A percentile compares a stretch with the other conserved stretches of the same genome.
These are phyloP conservation scores for Colistium nudipinnis DNA, from an alignment of 2,113 vertebrate genomes.

Conservation along the genomic window DNA sequence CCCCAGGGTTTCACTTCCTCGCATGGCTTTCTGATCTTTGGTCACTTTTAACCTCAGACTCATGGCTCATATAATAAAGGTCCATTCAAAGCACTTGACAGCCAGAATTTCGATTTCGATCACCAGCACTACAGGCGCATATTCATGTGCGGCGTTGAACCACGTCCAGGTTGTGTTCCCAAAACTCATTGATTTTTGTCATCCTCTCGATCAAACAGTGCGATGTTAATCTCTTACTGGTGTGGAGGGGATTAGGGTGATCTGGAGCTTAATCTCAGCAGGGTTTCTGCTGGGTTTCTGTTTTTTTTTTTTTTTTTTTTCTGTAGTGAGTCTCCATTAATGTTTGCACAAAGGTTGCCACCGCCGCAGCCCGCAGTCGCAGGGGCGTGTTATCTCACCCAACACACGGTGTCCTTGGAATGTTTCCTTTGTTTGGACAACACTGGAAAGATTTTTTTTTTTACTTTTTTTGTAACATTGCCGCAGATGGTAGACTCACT, in stretches of 20 bases:
- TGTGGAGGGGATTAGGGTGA: slow-evolving; percentile 53
- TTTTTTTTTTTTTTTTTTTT: no score
- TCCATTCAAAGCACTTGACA: slow-evolving; percentile 4
- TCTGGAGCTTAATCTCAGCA: slow-evolving; percentile 58
- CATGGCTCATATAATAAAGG: neutral
- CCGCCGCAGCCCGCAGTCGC: slow-evolving; percentile 11
- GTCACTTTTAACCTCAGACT: neutral
- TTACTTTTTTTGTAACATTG: slow-evolving; percentile 47
- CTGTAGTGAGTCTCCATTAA: slow-evolving; percentile 51
- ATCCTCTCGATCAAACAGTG: neutral
- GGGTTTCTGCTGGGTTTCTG: no score
- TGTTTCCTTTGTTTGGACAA: slow-evolving; percentile 53
- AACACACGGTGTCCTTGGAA: slow-evolving; percentile 56
- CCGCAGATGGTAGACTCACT: slow-evolving; percentile 62
- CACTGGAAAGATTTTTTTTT: slow-evolving; percentile 49
- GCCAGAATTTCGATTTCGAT: neutral
- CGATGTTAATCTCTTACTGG: slow-evolving; percentile 57
- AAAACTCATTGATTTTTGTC: slow-evolving; percentile 47
- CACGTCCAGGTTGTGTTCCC: neutral
- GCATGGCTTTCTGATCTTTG: neutral
- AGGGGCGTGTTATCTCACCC: slow-evolving; percentile 58
- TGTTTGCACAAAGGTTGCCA: slow-evolving; percentile 46
- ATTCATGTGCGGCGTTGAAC: neutral
- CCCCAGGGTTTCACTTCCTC: neutral
- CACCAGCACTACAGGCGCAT: neutral